phyloP scores from a whole-genome alignment of 2,113 vertebrate species.

The Callospermophilus lateralis region DNA sequence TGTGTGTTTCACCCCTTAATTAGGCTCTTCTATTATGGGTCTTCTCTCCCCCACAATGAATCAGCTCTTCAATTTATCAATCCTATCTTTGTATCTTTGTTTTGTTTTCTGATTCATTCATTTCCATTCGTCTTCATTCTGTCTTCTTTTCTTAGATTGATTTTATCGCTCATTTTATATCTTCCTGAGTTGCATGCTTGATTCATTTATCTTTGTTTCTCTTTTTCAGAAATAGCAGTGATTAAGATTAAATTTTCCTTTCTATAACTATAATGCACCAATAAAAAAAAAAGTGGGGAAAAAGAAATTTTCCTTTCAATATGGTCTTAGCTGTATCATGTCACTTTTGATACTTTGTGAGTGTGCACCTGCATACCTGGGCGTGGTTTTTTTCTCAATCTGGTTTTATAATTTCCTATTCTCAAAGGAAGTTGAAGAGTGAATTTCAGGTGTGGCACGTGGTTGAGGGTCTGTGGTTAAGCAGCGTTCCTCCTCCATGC shows the following conservation, averaged over 20 bases:
- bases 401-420: neutral
- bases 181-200: neutral
- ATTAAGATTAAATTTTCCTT: slow-evolving; percentile 1
- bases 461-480: neutral
- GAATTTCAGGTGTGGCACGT: neutral
- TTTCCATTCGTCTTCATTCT: slow-evolving; percentile 34
- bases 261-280: neutral
- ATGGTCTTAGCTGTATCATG: neutral
- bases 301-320: neutral
- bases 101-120: neutral
- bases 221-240: neutral
- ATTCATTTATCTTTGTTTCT: neutral
- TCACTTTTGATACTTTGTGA: neutral
- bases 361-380: too few species aligned
- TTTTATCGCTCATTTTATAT: neutral
- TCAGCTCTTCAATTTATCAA: neutral
- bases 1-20: neutral
- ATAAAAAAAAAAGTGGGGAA: too few species aligned
- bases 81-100: neutral
- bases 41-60: neutral
- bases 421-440: neutral
- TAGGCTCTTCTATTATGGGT: neutral
- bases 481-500: too few species aligned
- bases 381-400: neutral
- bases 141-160: neutral